Percentiles rank a stretch among this genome's conserved stretches.
phyloP scores from a whole-genome alignment of 2,113 vertebrate genomes.

The Malurus cyaneus region DNA sequence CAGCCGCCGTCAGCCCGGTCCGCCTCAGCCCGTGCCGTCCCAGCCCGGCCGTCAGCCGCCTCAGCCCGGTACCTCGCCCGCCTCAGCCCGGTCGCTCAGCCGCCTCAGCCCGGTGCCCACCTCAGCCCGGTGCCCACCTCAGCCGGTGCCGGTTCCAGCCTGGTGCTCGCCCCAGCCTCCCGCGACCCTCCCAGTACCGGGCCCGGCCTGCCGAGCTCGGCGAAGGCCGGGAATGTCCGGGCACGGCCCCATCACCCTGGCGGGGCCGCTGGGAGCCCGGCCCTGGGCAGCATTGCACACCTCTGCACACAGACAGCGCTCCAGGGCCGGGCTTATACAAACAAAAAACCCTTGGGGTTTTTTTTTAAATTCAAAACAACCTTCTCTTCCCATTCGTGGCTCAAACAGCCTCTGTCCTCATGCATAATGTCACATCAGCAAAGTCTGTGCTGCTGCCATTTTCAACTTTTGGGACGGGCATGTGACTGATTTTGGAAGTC shows the following conservation, averaged over 20 bases:
- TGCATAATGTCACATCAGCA: neutral
- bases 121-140: neutral
- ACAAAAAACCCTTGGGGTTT: neutral
- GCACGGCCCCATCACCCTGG: fast-evolving
- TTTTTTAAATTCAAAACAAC: neutral
- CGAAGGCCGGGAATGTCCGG: neutral
- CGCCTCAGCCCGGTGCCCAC: neutral
- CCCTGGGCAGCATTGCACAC: neutral
- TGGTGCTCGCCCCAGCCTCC: too few species aligned
- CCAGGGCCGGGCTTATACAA: neutral
- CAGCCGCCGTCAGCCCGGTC: too few species aligned
- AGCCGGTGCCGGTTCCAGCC: too few species aligned
- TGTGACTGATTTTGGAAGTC: neutral
- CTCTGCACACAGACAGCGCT: neutral
- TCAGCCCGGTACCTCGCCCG: neutral
- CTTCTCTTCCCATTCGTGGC: neutral
- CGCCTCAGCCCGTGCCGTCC: too few species aligned
- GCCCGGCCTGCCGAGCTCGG: neutral
- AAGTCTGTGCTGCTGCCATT: neutral
- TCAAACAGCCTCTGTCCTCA: neutral
- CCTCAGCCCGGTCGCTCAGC: neutral
- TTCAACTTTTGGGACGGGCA: neutral
- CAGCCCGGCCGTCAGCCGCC: too few species aligned
- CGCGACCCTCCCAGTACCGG: neutral
- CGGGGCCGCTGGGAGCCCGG: neutral